Conservation (phyloP, 1,140 invertebrate species). For the Drosophila dunni region DNA sequence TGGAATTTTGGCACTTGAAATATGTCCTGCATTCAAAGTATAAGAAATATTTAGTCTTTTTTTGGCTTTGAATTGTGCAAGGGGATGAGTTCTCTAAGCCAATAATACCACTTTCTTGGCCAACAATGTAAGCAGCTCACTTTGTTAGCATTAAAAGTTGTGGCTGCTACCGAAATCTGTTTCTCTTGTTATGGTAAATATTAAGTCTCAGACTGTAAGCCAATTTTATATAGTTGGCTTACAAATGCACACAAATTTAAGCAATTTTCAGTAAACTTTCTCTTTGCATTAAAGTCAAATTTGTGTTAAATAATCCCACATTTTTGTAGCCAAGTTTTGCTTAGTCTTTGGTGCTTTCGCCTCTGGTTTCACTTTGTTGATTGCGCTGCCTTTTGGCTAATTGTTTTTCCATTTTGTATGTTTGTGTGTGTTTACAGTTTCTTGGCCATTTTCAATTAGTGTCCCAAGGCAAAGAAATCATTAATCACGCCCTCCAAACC, state of each 20-base stretch:
- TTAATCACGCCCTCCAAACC: constrained; percentile 57
- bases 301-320: background rate
- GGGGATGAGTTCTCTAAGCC: background rate
- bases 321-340: background rate
- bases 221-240: no score
- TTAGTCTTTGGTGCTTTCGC: no score
- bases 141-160: background rate
- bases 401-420: constrained; percentile 27
- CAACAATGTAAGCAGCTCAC: background rate
- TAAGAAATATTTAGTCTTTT: background rate
- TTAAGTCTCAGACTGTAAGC: background rate
- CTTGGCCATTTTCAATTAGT: constrained; percentile 75
- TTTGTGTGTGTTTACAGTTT: constrained; percentile 18
- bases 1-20: constrained; percentile 75
- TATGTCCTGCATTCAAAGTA: constrained; percentile 26
- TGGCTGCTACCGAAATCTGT: background rate
- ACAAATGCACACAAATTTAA: no score
- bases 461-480: constrained; percentile 73
- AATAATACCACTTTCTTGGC: constrained; percentile 11
- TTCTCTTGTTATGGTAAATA: constrained; percentile 1
- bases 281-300: background rate
- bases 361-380: background rate
- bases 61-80: background rate
- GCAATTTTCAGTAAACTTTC: no score
- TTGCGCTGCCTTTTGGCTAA: constrained; percentile 2